Base-by-base conservation (phyloP, 2,888 invertebrate genomes). In the Tethea ocularis region DNA sequence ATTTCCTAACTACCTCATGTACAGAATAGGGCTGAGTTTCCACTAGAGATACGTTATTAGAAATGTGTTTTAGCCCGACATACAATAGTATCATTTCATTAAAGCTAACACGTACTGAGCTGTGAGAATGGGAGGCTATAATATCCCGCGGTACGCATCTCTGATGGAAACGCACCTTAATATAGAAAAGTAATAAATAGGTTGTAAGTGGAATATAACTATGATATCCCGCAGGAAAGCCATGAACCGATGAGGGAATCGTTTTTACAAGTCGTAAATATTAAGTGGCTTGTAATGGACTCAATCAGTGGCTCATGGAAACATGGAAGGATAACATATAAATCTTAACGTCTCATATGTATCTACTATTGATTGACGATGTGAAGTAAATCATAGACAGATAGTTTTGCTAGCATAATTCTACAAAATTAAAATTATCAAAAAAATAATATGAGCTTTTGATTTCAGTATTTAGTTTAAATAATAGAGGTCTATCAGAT, bases 241-340 rank as follows among this genome's bases (percentile, higher is more conserved):
- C 67, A 69, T 62, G 66, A 64, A 67, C 71, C 61, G 63, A 70
- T 72, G 74, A 72, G 78, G 72, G 79, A 81, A 84, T 79, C 76
- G 78, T 80, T 86, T 84, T 80, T 75, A 86, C 79, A 84, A 82
- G 82, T 83, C 84, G 76, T 88, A 82, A 87, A 88, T 82, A 78
- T 67, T 80, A 82, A 88, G 84, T 85, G 82, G 75, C 68, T 73
- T 78, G 76, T 87, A 82, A 87, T 85, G 84, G 80, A 72, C 68
- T 68, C 78, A 75, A 83, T 81, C 75, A 78, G 61, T 66, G 58
- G 60, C 58, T 54, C 56, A 57, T 52, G 52, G 57, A 63, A 56
- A 51, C 61, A 33, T 33, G 33, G 13, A 13, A 8, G 54, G 60
- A 51, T 2, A 26, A 26, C 3, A 26, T 62, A 65, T 59, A 62